phyloP scores from a whole-genome alignment of 1,140 invertebrate genomes.

The Parasteatoda tepidariorum region DNA sequence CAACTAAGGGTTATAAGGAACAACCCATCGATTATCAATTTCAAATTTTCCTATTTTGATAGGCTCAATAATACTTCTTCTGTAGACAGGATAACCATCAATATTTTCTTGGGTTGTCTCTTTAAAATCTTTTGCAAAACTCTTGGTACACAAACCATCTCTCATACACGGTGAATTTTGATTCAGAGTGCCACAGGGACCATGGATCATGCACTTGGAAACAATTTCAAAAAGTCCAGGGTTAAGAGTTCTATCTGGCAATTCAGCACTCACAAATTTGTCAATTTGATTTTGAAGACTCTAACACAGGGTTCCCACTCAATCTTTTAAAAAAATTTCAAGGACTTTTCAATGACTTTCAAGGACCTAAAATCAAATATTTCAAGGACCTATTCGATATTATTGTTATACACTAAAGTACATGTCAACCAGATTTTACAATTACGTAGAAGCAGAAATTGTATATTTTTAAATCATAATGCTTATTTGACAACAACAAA shows the following conservation, averaged over 20 bases:
- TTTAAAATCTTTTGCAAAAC: constrained; percentile 49
- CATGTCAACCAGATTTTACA: too few relatives aligned
- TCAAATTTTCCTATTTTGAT: not conserved
- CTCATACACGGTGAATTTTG: constrained; percentile 63
- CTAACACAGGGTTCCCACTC: too few relatives aligned
- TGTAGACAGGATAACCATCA: constrained; percentile 50
- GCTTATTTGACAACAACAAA: too few relatives aligned
- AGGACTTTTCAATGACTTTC: too few relatives aligned
- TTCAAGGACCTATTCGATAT: constrained; percentile 17
- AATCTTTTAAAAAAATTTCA: too few relatives aligned
- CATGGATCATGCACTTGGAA: constrained; percentile 68
- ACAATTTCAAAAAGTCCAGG: constrained; percentile 66
- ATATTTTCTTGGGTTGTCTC: not conserved
- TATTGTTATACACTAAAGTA: too few relatives aligned
- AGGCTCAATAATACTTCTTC: constrained; percentile 49
- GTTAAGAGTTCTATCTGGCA: constrained; percentile 66
- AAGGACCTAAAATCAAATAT: too few relatives aligned
- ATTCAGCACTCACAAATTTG: constrained; percentile 71
- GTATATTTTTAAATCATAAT: too few relatives aligned
- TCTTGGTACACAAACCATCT: constrained; percentile 62
- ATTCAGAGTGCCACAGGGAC: constrained; percentile 63
- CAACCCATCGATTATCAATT: constrained; percentile 66
- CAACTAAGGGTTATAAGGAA: constrained; percentile 64
- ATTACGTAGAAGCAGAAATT: too few relatives aligned
- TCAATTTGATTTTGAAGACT: constrained; percentile 67